phyloP scores from a whole-genome alignment of 2,797 vertebrate species.

The Diceros bicornis region DNA sequence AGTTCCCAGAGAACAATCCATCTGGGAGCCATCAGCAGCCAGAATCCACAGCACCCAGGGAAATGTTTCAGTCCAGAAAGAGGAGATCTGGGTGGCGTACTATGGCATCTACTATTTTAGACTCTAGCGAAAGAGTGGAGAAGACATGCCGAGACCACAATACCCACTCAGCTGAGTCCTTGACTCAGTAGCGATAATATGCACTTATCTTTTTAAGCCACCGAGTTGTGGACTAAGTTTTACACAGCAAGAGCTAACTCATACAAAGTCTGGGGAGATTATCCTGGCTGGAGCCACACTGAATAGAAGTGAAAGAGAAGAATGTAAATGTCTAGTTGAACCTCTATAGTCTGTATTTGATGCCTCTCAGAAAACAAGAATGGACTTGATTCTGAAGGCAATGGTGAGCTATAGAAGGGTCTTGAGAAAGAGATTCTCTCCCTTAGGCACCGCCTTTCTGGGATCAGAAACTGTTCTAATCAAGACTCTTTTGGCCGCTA shows the following conservation, averaged over 20 bases:
- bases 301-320: neutral
- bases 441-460: neutral
- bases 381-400: neutral
- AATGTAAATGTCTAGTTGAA: neutral
- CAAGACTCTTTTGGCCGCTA: neutral
- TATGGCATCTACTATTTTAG: neutral
- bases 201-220: neutral
- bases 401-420: neutral
- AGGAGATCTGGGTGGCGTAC: no score
- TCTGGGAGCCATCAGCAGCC: neutral
- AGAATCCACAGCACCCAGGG: neutral
- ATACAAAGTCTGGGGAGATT: neutral
- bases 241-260: neutral
- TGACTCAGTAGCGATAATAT: neutral
- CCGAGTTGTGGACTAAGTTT: neutral
- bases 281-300: neutral
- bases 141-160: neutral
- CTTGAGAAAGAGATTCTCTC: neutral
- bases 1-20: neutral
- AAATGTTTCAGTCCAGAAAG: neutral
- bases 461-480: neutral
- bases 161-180: neutral
- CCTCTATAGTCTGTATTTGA: neutral
- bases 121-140: neutral
- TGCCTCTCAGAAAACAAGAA: neutral